A percentile compares a stretch with the other conserved stretches of the same genome.
Conservation (phyloP, 37 sponge, comb jelly and placozoan species). For the Mnemiopsis leidyi region DNA sequence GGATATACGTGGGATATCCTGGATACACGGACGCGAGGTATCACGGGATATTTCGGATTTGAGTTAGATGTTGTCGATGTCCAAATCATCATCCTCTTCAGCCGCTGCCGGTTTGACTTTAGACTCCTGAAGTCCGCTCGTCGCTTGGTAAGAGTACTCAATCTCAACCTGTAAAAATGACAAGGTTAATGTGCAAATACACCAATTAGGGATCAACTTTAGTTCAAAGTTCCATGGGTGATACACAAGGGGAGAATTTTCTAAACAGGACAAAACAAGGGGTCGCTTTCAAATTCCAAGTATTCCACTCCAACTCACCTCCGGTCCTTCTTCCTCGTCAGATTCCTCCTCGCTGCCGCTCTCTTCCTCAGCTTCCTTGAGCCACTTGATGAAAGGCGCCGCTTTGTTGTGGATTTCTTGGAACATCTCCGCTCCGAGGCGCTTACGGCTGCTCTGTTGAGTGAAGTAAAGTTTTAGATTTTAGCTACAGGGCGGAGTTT, state of each 20-base stretch:
- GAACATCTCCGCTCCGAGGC: conserved; percentile 67
- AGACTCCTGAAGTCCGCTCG: conserved; percentile 24
- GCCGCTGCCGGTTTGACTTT: background rate
- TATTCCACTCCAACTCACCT: no score
- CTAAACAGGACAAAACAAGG: no score
- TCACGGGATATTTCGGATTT: background rate
- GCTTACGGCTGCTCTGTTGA: conserved; percentile 71
- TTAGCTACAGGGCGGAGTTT: no score
- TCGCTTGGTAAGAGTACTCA: conserved; percentile 60
- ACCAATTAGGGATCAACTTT: no score
- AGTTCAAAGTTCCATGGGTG: no score
- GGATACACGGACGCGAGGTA: background rate
- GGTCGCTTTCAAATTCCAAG: no score
- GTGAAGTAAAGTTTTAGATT: no score
- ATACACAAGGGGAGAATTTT: no score
- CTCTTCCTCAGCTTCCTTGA: conserved; percentile 94
- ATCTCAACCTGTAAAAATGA: conserved; percentile 66
- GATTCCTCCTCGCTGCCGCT: conserved; percentile 77
- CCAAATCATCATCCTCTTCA: conserved; percentile 42
- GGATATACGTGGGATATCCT: background rate
- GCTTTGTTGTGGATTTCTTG: conserved; percentile 61
- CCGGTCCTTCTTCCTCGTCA: conserved; percentile 71
- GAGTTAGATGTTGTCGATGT: conserved; percentile 38
- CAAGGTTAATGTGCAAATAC: no score
- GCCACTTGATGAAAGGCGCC: conserved; percentile 84